Base-by-base conservation (phyloP, 2,888 invertebrate species). In the Diarsia dahlii region DNA sequence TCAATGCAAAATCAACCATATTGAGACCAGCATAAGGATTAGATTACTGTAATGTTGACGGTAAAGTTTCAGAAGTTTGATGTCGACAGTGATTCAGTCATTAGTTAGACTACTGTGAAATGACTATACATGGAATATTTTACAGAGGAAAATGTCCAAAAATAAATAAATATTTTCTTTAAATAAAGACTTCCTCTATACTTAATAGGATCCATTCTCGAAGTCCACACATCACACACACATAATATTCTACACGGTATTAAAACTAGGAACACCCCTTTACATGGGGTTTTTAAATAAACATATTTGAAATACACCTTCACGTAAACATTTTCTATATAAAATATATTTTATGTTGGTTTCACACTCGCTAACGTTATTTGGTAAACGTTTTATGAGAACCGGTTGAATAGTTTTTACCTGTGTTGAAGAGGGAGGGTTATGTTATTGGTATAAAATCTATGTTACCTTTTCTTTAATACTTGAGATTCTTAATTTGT, bases 281-380 rank as follows among this genome's bases (percentile, higher is more conserved):
- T 71, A 71, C 54, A 72, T 54, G 54, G 74, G 76, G 69, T 64
- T 70, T 74, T 48, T 74, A 46, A 74, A 80, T 63, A 73, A 81
- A 79, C 20, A 84, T 80, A 74, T 71, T 79, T 74, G 9, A 76
- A 84, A 84, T 86, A 87, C 76, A 88, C 80, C 80, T 78, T 81
- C 73, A 79, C 78, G 71, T 66, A 84, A 71, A 85, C 48, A 74
- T 73, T 80, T 64, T 54, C 46, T 81, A 77, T 87, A 84, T 77
- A 87, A 87, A 81, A 87, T 84, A 86, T 86, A 84, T 81, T 76
- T 63, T 63, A 78, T 56, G n/a, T 71, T 77, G 71, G 52, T 67
- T 68, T 72, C 75, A 84, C 86, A 87, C 78, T 78, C 64, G 80
- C 64, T 75, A 74, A 70, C 58, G 15, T 60, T 60, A 34, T 54